Evolutionary conservation across 2,113 vertebrate genomes (phyloP).

Genomic region (Actenoides hombroni): DNA sequence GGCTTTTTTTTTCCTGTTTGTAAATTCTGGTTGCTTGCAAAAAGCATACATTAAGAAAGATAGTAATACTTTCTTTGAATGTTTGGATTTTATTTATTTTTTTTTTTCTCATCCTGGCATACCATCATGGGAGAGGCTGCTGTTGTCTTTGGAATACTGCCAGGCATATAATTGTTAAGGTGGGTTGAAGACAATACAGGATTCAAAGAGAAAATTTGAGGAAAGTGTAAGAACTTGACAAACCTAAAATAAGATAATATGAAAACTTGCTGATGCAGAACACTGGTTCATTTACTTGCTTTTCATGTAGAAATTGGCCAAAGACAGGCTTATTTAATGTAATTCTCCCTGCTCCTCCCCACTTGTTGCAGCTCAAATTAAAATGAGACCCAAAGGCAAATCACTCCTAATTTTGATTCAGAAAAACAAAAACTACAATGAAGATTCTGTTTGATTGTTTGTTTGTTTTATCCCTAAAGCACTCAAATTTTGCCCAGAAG

Average conservation of each 20-base stretch:
- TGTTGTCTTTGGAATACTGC: neutral
- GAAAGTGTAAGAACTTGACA: neutral
- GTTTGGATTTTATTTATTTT: neutral
- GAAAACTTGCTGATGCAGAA: neutral
- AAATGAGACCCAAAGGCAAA: neutral
- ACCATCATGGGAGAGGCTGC: neutral
- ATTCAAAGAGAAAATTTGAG: neutral
- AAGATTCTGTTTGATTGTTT: neutral
- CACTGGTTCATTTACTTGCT: neutral
- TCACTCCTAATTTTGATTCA: neutral
- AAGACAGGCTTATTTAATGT: neutral
- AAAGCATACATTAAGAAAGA: neutral
- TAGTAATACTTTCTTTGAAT: neutral
- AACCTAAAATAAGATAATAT: neutral
- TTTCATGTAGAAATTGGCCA: slow-evolving; percentile 6
- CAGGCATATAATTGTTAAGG: neutral
- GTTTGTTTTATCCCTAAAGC: neutral
- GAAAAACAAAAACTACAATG: neutral
- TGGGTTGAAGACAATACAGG: neutral
- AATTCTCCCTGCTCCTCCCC: neutral
- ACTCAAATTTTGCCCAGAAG: neutral
- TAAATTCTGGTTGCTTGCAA: neutral
- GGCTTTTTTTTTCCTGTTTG: neutral
- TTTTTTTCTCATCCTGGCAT: neutral
- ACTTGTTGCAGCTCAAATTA: neutral